Evolutionary conservation across 2,888 invertebrate species (phyloP).

Genomic region (Acrobasis suavella): DNA sequence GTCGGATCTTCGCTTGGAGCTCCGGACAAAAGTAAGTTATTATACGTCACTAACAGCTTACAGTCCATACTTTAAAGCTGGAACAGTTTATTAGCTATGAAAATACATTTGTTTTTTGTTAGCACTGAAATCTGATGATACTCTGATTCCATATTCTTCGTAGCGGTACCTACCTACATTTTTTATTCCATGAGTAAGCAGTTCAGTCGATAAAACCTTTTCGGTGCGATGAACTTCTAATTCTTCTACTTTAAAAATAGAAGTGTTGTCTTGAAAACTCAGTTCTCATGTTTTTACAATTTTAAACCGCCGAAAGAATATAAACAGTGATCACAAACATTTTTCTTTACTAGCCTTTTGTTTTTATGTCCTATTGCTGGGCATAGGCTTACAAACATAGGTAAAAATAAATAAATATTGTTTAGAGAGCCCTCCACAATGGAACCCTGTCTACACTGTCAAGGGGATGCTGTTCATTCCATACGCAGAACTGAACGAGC

Average conservation of each 20-base stretch:
- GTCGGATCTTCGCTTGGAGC: constrained; percentile 53
- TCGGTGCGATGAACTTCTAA: neutral
- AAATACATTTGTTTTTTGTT: neutral
- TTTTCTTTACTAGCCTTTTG: too few relatives aligned
- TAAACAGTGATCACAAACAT: too few relatives aligned
- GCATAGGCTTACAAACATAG: too few relatives aligned
- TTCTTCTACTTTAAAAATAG: too few relatives aligned
- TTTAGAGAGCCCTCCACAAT: constrained; percentile 80
- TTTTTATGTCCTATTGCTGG: too few relatives aligned
- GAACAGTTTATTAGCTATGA: neutral
- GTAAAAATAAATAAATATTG: constrained; percentile 12
- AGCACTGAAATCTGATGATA: neutral
- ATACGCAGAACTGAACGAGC: constrained; percentile 96
- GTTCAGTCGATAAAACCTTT: neutral
- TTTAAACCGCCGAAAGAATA: too few relatives aligned
- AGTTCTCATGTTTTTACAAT: too few relatives aligned
- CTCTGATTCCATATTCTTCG: neutral
- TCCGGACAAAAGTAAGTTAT: constrained; percentile 61
- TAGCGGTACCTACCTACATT: neutral
- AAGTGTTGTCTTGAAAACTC: too few relatives aligned
- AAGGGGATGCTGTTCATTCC: constrained; percentile 92
- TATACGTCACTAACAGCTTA: constrained; percentile 16
- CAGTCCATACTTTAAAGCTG: neutral
- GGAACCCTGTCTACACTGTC: constrained; percentile 88
- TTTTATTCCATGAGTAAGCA: neutral